Evolutionary conservation across 2,888 invertebrate genomes (phyloP), one percentile per base, ranked within the genome.

Genomic region (Aspidapion aeneum): DNA sequence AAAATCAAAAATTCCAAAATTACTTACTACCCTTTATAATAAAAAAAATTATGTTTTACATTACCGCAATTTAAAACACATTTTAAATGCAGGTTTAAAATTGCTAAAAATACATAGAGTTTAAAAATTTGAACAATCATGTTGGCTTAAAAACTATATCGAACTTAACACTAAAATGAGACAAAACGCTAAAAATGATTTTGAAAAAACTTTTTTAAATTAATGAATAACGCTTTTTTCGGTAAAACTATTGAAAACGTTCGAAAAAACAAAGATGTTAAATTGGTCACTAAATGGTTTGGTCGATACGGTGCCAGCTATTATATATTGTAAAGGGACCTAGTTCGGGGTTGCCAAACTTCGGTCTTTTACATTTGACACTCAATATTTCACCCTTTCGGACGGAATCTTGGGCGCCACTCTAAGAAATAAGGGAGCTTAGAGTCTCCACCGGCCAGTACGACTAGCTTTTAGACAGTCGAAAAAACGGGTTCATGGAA

Each of bases 51-150:
- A 62, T 17, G 19, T 62, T 21, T 49, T 62, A 20, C 57, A 62
- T 18, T 63, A 63, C 49, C 18, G 21, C 17, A 57, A 62, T 16
- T 12, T 57, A 48, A 56, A 63, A 58, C 62, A 61, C 18, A 17
- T 16, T 1, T 2, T 61, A 20, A n/a, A n/a, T n/a, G n/a, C n/a
- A n/a, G n/a, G n/a, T 55, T 55, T 60, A 48, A 55, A 56, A 55
- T 18, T 60, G 12, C 1, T n/a, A 20, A 60, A 60, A 51, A 51
- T 61, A 48, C 62, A 58, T 22, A 55, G 12, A 7, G 35, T 35
- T 7, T 35, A 7, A 35, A 3, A 35, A 35, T 35, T 3, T 35
- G n/a, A n/a, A n/a, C n/a, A n/a, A n/a, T n/a, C n/a, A n/a, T n/a
- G n/a, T n/a, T n/a, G n/a, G n/a, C n/a, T n/a, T n/a, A n/a, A n/a